Base-by-base conservation (phyloP, 2,797 vertebrate species). In the Echeneis naucrates region DNA sequence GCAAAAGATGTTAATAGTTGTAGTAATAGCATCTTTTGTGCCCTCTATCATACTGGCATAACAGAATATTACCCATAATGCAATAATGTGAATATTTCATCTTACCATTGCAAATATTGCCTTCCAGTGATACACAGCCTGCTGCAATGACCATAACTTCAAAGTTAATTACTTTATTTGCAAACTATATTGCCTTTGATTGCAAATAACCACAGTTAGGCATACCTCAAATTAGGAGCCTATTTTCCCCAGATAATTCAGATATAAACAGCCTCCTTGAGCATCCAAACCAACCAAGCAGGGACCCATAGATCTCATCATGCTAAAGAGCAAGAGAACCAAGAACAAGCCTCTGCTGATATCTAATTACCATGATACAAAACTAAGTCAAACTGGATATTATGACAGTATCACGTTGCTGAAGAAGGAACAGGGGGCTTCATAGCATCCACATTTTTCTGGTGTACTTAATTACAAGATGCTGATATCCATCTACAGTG, bases 401-500 rank as follows among this genome's bases (percentile, higher is more conserved):
- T 55, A 58, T 64, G 40, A 71, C 51, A 8, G 14, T 53, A 53
- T 71, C 32, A 68, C 55, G 65, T 58, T 79, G 66, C 30, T 68
- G 60, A 53, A 51, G 16, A 50, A 48, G 61, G 54, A 84, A 78
- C 70, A 80, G 66, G 52, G 32, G 54, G 67, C 58, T 64, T 79
- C 58, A 45, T 33, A 51, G 68, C 24, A 13, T 35, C 24, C 68
- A 72, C 14, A 65, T 68, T 75, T 68, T 69, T 74, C 63, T 51
- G 17, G 24, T 42, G 68, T 72, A 27, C 61, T 63, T 52, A 24
- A 73, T 81, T 85, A 88, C 60, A 61, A 32, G 78, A 85, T 77
- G 79, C 81, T 83, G 67, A 87, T 77, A 76, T 69, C 67, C 54
- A 82, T 80, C 62, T 80, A 76, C 63, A 50, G 59, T 60, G 65